Base-by-base conservation (phyloP, 2,888 invertebrate genomes). In the Clivina fossor region DNA sequence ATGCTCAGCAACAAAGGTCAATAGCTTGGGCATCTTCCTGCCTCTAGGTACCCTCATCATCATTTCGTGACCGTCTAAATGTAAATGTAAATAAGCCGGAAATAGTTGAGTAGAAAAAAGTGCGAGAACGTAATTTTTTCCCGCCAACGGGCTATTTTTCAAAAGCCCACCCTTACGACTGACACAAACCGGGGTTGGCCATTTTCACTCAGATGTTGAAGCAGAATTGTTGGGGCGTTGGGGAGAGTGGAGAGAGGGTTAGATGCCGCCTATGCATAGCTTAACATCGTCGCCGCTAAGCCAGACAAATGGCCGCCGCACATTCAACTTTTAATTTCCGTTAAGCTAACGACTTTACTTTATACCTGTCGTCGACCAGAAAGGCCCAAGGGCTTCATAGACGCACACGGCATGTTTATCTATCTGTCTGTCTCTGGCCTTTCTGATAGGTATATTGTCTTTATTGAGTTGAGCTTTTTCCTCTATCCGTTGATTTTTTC, bases 241-340 rank as follows among this genome's bases (percentile, higher is more conserved):
- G 26, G 26, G 26, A 26, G 8, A 26, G 26, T 26, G 8, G 5
- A 7, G 8, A 5, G 26, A 9, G 5, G 8, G 26, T 7, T 7
- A 7, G 26, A 5, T 5, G 7, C 5, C 8, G n/a, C n/a, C n/a
- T n/a, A n/a, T 38, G 47, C 55, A 55, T 46, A 55, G 47, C 55
- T 55, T 38, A 46, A 55, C 46, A 55, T 47, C 47, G 20, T 30
- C 55, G n/a, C n/a, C n/a, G 22, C 50, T 64, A 62, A 64, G 63
- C 62, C 59, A 64, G 65, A 67, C 67, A 67, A 65, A 66, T 66
- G 61, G 63, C 63, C 37, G 58, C 43, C 58, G 62, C 63, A 60
- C 65, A 66, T 65, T 64, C 65, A 65, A 67, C 66, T 67, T 68
- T 68, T 67, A 68, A 68, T 68, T 67, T 68, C 66, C 68, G 66